Evolutionary conservation across 2,797 vertebrate genomes (phyloP), one percentile per base, ranked within the genome.

Genomic region (Gadopsis bispinosus): DNA sequence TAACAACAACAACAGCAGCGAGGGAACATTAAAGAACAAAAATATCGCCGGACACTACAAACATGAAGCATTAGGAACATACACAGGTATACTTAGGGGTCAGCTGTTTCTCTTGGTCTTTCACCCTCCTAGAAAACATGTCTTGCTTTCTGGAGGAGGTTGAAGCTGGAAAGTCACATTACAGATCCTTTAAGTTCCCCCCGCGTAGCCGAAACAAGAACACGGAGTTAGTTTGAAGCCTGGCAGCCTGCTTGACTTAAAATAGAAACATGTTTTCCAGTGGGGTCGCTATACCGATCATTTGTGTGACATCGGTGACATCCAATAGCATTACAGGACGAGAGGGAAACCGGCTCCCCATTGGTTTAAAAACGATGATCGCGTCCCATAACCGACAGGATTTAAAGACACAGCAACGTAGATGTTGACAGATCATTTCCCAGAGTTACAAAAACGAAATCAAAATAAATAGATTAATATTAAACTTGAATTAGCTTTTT

Each of bases 41-140:
- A 31, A 77, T 31, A 75, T 13, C 10, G 55, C 31, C 7, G 41
- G 33, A 69, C n/a, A 61, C 22, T 8, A 20, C 58, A 51, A 66
- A 67, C 69, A 51, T 53, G 51, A 74, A 54, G 53, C 51, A 73
- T 22, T 33, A 7, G 8, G 6, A 75, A 95, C 95, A 77, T 94
- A 95, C 94, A 87, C 90, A 91, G 26, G 93, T 91, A 84, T 95
- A 96, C 91, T 95, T 95, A 48, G 94, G 92, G 76, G 92, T 95
- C 86, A 93, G 90, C 31, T 78, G 91, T 61, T 91, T 91, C 72
- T 85, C 94, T 77, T 77, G 90, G 68, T 94, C 92, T 87, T 95
- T 95, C 84, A 77, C 83, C 81, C 92, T 93, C 84, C 91, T 92
- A 84, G 93, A 93, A 88, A 95, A 96, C 96, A 96, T 96, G 72